Evolutionary conservation across 2,797 vertebrate species (phyloP).

Genomic region (Synanceia verrucosa): DNA sequence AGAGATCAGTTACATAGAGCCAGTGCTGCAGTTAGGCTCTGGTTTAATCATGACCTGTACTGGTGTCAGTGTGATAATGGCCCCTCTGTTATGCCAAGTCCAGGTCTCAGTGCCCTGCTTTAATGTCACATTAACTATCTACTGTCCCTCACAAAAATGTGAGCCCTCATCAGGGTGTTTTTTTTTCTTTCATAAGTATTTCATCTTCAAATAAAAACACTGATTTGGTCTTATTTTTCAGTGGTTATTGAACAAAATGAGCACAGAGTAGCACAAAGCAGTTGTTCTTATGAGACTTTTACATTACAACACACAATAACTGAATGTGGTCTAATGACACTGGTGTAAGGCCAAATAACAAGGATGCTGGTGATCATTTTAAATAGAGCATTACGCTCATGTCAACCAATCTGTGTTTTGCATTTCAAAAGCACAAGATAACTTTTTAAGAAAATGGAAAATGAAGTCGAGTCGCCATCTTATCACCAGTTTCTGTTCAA

Average conservation of each 20-base stretch:
- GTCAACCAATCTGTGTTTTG: not conserved
- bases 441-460: not conserved
- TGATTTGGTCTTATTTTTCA: not conserved
- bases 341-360: not conserved
- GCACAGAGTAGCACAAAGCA: not conserved
- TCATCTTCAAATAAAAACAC: not conserved
- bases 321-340: not conserved
- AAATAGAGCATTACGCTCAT: not conserved
- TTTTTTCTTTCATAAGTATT: too few relatives aligned
- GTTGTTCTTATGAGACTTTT: not conserved
- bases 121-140: slow-evolving; percentile 31
- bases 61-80: slow-evolving; percentile 29
- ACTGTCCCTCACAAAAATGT: slow-evolving; percentile 8
- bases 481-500: not conserved
- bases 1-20: not conserved
- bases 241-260: not conserved
- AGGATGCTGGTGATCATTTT: not conserved
- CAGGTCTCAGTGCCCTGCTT: slow-evolving; percentile 32
- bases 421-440: not conserved
- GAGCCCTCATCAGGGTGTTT: not conserved
- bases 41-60: slow-evolving; percentile 21
- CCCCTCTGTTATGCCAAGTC: slow-evolving; percentile 3
- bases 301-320: not conserved
- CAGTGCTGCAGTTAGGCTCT: slow-evolving; percentile 17
- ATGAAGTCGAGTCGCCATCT: not conserved